These are phyloP conservation scores for Mus spicilegus DNA, from an alignment of 2,113 vertebrate genomes.

Conservation along the genomic window DNA sequence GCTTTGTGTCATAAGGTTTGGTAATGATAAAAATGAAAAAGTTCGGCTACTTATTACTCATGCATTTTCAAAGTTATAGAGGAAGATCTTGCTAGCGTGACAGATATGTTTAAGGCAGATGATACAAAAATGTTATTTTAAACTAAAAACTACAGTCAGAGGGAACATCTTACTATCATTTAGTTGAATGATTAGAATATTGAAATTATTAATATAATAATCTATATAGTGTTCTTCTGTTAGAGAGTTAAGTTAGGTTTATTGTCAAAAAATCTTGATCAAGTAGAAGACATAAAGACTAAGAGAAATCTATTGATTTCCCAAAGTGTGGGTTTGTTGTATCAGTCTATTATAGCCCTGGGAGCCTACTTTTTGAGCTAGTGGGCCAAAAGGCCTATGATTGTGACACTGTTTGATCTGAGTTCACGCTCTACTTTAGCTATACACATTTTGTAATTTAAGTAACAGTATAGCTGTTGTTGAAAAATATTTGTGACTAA, in stretches of 20 bases:
- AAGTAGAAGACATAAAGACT: conserved; percentile 21
- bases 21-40: conserved; percentile 63
- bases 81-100: conserved; percentile 34
- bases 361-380: not conserved
- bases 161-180: conserved; percentile 48
- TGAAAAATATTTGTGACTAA: conserved; percentile 27
- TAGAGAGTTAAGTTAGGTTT: conserved; percentile 40
- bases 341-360: conserved; percentile 18
- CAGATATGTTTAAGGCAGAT: conserved; percentile 30
- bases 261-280: not conserved
- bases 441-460: conserved; percentile 32
- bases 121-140: conserved; percentile 37
- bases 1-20: conserved; percentile 32
- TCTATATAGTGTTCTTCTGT: conserved; percentile 15
- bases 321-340: not conserved
- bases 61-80: conserved; percentile 56
- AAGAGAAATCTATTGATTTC: conserved; percentile 10
- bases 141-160: conserved; percentile 55
- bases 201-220: conserved; percentile 30
- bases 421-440: not conserved
- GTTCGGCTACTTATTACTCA: conserved; percentile 33
- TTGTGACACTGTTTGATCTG: conserved; percentile 26
- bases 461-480: not conserved
- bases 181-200: not conserved
- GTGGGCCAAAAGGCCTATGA: not conserved